These are phyloP conservation scores for Collichthys lucidus DNA, from an alignment of 2,113 vertebrate species.

Conservation along the genomic window DNA sequence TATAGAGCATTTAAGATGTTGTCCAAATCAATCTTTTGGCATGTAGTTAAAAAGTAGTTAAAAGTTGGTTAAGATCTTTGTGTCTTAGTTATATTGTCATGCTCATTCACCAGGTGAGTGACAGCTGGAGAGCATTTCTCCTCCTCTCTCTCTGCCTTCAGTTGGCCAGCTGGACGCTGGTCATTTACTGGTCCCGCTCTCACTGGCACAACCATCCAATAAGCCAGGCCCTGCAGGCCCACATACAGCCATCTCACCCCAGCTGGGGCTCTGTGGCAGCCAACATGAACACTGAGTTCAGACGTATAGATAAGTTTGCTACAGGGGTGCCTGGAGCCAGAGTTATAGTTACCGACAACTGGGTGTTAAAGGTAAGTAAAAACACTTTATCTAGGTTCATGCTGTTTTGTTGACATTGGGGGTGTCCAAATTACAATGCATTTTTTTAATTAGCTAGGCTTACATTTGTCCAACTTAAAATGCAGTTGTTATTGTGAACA, in stretches of 20 bases:
- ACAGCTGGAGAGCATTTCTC: slow-evolving; percentile 87
- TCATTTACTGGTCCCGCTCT: slow-evolving; percentile 87
- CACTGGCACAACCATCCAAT: slow-evolving; percentile 90
- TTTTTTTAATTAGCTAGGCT: no score
- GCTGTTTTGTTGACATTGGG: no score
- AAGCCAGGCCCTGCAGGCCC: slow-evolving; percentile 81
- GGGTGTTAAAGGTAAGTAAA: slow-evolving; percentile 85
- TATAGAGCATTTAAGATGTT: no score
- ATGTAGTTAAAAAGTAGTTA: no score
- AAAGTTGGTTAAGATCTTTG: neutral
- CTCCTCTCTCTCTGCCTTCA: slow-evolving; percentile 82
- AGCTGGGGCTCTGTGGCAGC: slow-evolving; percentile 89
- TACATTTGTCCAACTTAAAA: no score
- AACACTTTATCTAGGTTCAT: no score
- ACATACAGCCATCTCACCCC: slow-evolving; percentile 81
- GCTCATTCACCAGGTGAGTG: slow-evolving; percentile 76
- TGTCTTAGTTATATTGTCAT: neutral
- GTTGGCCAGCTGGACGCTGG: slow-evolving; percentile 76
- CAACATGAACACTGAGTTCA: slow-evolving; percentile 92
- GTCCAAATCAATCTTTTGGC: no score
- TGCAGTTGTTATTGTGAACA: no score
- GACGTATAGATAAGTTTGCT: slow-evolving; percentile 94
- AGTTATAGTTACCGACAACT: slow-evolving; percentile 92
- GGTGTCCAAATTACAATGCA: no score
- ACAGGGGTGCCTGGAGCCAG: slow-evolving; percentile 89